Percentiles rank a stretch among this genome's conserved stretches.
Conservation (phyloP, 2,113 vertebrate genomes). For the Cathartes aura region DNA sequence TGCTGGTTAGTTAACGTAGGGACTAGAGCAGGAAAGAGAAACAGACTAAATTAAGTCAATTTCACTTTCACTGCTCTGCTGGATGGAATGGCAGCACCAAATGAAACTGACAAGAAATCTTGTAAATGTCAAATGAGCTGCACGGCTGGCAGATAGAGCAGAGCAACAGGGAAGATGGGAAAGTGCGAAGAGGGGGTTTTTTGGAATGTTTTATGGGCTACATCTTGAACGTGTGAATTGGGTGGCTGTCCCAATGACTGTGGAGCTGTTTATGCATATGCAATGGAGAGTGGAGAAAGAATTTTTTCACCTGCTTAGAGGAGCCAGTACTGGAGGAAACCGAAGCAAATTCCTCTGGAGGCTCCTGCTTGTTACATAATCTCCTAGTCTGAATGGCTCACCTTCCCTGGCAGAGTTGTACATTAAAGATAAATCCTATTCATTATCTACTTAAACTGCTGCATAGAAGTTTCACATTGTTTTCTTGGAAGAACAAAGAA, state of each 20-base stretch:
- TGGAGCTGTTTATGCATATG: constrained; percentile 65
- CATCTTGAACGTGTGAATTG: constrained; percentile 49
- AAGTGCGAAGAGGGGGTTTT: constrained; percentile 46
- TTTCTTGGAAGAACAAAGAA: neutral
- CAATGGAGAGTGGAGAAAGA: constrained; percentile 53
- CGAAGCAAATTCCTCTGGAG: neutral
- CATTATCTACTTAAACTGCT: neutral
- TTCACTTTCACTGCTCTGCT: constrained; percentile 59
- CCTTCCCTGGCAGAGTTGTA: neutral
- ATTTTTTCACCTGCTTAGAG: constrained; percentile 41
- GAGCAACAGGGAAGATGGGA: constrained; percentile 52
- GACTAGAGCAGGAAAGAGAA: constrained; percentile 54
- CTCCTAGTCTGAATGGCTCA: neutral
- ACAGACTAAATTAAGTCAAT: constrained; percentile 58
- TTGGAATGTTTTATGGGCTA: constrained; percentile 63
- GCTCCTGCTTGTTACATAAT: neutral
- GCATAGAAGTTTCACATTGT: neutral
- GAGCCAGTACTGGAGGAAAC: constrained; percentile 7
- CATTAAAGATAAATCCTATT: neutral
- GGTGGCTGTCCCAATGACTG: constrained; percentile 53
- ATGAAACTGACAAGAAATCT: constrained; percentile 69
- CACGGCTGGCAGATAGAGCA: constrained; percentile 61
- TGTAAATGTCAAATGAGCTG: constrained; percentile 71
- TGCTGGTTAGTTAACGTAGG: constrained; percentile 40
- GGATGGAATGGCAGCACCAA: constrained; percentile 60